Evolutionary conservation across 2,113 vertebrate genomes (phyloP).

Genomic region (Uropsilus gracilis): DNA sequence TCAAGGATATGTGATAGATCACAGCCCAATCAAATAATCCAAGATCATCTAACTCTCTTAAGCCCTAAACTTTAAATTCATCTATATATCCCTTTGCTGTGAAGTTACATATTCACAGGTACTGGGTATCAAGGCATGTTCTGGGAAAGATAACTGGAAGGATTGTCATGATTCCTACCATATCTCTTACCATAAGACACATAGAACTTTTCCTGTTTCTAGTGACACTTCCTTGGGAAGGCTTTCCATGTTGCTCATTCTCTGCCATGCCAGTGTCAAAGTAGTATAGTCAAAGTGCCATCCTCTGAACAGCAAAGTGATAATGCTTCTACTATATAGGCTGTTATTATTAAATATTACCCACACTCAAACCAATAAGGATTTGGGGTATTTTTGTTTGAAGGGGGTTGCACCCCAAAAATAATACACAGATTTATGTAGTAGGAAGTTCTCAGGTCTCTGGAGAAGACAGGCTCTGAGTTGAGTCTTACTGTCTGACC

Average conservation of each 20-base stretch:
- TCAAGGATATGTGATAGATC: neutral
- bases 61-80: neutral
- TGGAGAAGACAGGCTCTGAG: neutral
- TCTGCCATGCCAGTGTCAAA: neutral
- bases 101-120: neutral
- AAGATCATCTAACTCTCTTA: neutral
- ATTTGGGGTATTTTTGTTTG: neutral
- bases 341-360: neutral
- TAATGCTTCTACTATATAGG: neutral
- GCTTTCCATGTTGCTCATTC: neutral
- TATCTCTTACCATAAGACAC: neutral
- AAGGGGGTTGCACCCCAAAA: neutral
- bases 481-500: neutral
- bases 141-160: neutral
- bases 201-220: neutral
- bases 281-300: neutral
- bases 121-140: neutral
- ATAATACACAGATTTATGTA: neutral
- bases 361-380: neutral
- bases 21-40: neutral
- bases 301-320: neutral
- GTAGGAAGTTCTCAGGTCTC: neutral
- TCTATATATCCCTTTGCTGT: neutral
- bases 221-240: neutral
- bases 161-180: neutral